Evolutionary conservation across 1,140 invertebrate species (phyloP).

Genomic region (Mycetomoellerius zeteki): DNA sequence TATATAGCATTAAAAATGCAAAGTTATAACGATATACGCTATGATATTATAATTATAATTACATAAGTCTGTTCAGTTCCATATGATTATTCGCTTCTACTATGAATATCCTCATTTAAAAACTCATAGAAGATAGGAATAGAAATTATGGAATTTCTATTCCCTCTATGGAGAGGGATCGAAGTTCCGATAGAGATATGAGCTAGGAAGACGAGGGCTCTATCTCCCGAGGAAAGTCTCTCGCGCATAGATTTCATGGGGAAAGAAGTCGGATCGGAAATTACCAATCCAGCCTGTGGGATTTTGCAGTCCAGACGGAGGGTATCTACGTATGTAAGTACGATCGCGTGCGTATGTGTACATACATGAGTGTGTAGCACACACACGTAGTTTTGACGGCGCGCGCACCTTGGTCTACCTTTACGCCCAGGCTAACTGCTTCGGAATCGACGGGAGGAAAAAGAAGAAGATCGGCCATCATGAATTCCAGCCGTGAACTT

Average conservation of each 20-base stretch:
- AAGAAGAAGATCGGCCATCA: conserved; percentile 71
- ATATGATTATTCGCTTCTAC: not conserved
- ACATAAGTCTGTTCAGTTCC: not conserved
- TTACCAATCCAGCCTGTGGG: conserved; percentile 79
- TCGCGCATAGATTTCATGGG: conserved; percentile 60
- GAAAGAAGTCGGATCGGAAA: conserved; percentile 72
- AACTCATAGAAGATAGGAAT: not conserved
- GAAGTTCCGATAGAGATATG: conserved; percentile 39
- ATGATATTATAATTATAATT: conserved; percentile 34
- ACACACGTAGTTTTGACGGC: conserved; percentile 35
- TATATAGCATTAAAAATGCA: not conserved
- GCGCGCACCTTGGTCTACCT: conserved; percentile 23
- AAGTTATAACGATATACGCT: conserved; percentile 15
- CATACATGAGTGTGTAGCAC: not conserved
- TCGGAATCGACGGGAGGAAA: conserved; percentile 70
- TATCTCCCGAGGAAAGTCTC: conserved; percentile 59
- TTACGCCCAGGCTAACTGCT: conserved; percentile 50
- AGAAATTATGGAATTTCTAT: not conserved
- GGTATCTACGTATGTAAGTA: conserved; percentile 6
- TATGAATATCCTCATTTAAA: conserved; percentile 13
- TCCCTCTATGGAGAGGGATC: conserved; percentile 19
- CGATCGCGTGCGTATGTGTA: not conserved
- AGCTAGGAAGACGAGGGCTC: conserved; percentile 68
- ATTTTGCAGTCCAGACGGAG: conserved; percentile 30
- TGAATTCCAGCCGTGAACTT: conserved; percentile 77